Conservation (phyloP, 37 sponge, comb jelly and placozoan genomes). For the Beroe forskalii region DNA sequence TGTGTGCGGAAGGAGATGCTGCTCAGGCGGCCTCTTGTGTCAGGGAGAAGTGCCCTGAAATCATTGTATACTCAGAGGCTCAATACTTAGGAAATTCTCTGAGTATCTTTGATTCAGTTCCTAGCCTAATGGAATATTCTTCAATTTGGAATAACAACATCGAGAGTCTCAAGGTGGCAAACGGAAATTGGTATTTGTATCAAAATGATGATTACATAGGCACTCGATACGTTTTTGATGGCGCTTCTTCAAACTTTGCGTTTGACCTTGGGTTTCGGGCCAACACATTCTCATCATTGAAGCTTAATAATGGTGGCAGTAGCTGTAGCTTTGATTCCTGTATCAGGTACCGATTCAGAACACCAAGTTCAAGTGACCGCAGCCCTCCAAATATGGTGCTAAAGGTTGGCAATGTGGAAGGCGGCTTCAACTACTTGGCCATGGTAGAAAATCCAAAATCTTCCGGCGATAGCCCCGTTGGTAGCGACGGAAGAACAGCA, state of each 20-base stretch:
- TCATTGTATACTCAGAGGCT: not conserved
- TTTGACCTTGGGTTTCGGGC: not conserved
- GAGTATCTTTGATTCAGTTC: not conserved
- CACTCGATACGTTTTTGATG: not conserved
- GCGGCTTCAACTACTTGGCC: not conserved
- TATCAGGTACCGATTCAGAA: not conserved
- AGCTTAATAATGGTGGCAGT: too few species aligned
- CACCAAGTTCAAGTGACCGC: too few species aligned
- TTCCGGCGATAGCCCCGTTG: not conserved
- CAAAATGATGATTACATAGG: not conserved
- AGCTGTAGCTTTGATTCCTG: too few species aligned
- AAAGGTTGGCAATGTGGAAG: not conserved
- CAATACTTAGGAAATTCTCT: not conserved
- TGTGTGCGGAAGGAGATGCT: not conserved
- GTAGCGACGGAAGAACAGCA: not conserved
- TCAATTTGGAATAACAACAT: not conserved
- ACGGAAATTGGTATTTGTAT: not conserved
- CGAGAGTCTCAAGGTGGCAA: not conserved
- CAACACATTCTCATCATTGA: not conserved
- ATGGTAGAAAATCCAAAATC: not conserved
- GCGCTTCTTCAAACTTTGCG: not conserved
- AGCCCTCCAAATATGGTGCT: not conserved
- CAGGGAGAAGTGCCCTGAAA: not conserved
- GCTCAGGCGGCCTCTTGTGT: not conserved
- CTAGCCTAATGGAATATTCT: not conserved